Percentiles rank a stretch among this genome's conserved stretches.
phyloP scores from a whole-genome alignment of 1,140 invertebrate species.

The Agrilus planipennis region DNA sequence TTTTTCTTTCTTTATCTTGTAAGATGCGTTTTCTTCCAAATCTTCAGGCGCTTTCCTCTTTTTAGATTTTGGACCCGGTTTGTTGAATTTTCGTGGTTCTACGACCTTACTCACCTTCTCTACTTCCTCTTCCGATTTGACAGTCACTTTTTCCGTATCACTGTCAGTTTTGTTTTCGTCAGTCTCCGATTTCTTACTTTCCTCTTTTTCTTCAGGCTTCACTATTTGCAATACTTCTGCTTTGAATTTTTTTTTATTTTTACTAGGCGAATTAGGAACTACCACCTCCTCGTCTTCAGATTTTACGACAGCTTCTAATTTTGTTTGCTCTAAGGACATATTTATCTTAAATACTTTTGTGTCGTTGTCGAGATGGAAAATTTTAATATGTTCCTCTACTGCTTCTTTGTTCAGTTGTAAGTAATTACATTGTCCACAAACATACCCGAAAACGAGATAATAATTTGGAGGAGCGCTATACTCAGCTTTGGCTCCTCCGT shows the following conservation, averaged over 20 bases:
- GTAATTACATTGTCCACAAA: slow-evolving; percentile 55
- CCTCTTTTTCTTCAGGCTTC: slow-evolving; percentile 18
- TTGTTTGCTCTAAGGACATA: slow-evolving; percentile 31
- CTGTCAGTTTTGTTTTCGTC: slow-evolving; percentile 4
- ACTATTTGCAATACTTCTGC: no score
- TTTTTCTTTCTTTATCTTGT: slow-evolving; percentile 7
- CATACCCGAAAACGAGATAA: slow-evolving; percentile 44
- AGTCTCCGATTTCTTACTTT: slow-evolving; percentile 3
- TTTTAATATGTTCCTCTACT: slow-evolving; percentile 45
- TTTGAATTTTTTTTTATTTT: no score
- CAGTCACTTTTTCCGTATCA: slow-evolving; percentile 1
- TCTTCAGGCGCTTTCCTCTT: slow-evolving; percentile 9
- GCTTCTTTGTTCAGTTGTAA: slow-evolving; percentile 48
- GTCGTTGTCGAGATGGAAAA: slow-evolving; percentile 36
- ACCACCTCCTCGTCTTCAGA: not conserved
- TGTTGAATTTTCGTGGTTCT: slow-evolving; percentile 7
- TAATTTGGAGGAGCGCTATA: slow-evolving; percentile 8
- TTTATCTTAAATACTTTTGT: slow-evolving; percentile 37
- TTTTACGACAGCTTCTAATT: not conserved
- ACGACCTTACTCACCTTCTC: not conserved
- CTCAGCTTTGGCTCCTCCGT: not conserved
- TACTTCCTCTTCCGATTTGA: not conserved
- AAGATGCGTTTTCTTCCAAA: slow-evolving; percentile 4
- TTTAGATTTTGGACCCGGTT: slow-evolving; percentile 10
- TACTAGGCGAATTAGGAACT: not conserved